Percentiles rank a stretch among this genome's conserved stretches.
Conservation (phyloP, 2,113 vertebrate species). For the Electrona antarctica region DNA sequence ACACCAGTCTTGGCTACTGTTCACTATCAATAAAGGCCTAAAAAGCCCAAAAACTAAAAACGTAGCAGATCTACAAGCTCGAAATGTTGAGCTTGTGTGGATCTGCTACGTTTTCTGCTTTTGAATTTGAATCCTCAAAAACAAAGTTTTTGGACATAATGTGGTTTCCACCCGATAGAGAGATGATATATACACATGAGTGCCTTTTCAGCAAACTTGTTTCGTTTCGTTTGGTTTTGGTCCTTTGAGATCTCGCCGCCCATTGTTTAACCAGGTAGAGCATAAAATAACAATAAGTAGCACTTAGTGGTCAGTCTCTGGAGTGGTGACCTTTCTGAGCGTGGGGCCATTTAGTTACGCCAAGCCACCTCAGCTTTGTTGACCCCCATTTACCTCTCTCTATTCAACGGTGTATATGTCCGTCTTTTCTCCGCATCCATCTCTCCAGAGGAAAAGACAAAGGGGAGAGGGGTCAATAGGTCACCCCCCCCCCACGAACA, state of each 20-base stretch:
- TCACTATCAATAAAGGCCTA: no score
- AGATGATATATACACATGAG: no score
- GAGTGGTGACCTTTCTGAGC: constrained; percentile 49
- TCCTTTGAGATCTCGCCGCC: neutral
- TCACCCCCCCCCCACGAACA: constrained; percentile 34
- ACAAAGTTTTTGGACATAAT: no score
- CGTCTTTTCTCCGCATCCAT: neutral
- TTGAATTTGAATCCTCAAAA: no score
- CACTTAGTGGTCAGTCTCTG: constrained; percentile 16
- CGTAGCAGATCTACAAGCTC: no score
- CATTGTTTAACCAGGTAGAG: neutral
- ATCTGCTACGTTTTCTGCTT: no score
- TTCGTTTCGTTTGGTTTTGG: neutral
- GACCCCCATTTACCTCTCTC: constrained; percentile 34
- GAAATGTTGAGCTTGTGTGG: no score
- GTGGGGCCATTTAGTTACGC: constrained; percentile 48
- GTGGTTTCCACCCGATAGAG: no score
- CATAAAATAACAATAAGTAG: constrained; percentile 44
- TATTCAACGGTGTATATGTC: constrained; percentile 6
- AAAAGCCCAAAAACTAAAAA: no score
- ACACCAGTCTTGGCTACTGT: no score
- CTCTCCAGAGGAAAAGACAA: constrained; percentile 3
- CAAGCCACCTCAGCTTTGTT: constrained; percentile 39
- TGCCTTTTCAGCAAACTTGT: neutral
- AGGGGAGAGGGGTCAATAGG: constrained; percentile 41